Base-by-base conservation (phyloP, 2,797 vertebrate species). In the Manis pentadactyla region DNA sequence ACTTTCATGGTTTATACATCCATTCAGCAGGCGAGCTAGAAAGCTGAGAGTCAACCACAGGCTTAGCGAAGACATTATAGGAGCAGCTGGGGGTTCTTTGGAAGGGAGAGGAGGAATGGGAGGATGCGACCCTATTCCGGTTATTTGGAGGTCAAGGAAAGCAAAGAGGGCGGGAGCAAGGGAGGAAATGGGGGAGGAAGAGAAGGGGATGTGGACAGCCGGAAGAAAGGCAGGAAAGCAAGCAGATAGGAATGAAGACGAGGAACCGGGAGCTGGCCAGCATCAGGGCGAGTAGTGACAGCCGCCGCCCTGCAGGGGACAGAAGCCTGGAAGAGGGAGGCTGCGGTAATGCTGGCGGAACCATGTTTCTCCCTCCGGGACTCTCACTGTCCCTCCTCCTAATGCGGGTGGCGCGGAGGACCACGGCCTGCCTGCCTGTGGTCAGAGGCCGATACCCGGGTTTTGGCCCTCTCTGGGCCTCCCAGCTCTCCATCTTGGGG, bases 1-100 rank as follows among this genome's bases (percentile, higher is more conserved):
- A 23, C 17, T 86, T 86, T 87, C 42, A 84, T 25, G 61, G 39
- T 71, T 97, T 87, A 79, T 59, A 84, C 61, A 90, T 51, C 17
- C 19, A 79, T 73, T 57, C 86, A 71, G 59, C 27, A 64, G 39
- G 49, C 13, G n/a, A 64, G 46, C 95, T 75, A 53, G n/a, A 82
- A 95, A 85, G 51, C 49, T 74, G 51, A 34, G 74, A 71, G 46
- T 89, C 55, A 25, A 69, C 51, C 53, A 59, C 25, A 83, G 71
- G 39, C 12, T 82, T 85, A 63, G 53, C 21, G 61, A 93, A 84
- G 66, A 53, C 46, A 61, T 42, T 83, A 37, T 12, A 85, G n/a
- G 46, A 49, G 31, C 64, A 79, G 64, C 27, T 82, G 31, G 66
- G 10, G 23, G 61, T n/a, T 64, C 73, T 77, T 73, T 91, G 57